phyloP scores from a whole-genome alignment of 2,113 vertebrate genomes.

The Hystrix cristata region DNA sequence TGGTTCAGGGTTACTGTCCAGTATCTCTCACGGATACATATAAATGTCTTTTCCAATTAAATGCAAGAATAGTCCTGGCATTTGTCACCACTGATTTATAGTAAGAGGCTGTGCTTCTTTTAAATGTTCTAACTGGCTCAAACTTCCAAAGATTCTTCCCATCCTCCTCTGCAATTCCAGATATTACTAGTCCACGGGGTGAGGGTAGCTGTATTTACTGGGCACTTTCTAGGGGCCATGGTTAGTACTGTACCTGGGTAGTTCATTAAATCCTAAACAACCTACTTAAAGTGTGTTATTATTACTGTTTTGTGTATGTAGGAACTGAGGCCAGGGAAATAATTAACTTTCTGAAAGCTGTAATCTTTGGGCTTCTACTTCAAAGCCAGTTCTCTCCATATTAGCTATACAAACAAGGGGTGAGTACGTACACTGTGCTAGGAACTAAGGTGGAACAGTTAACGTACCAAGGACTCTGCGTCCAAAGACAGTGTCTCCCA shows the following conservation, averaged over 20 bases:
- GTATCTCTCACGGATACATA: constrained; percentile 1
- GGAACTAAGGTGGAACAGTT: not conserved
- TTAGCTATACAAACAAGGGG: not conserved
- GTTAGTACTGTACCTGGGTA: not conserved
- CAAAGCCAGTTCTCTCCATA: not conserved
- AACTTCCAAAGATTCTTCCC: not conserved
- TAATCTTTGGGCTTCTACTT: not conserved
- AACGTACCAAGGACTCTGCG: fast-evolving
- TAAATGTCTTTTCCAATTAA: constrained; percentile 61
- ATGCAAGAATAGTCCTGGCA: constrained; percentile 27
- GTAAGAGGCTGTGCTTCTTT: constrained; percentile 12
- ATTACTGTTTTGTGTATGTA: not conserved
- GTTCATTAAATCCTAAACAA: constrained; percentile 14
- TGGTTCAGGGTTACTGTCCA: constrained; percentile 9
- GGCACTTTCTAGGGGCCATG: not conserved
- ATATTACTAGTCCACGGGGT: not conserved
- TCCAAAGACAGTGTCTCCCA: not conserved
- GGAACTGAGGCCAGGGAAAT: not conserved
- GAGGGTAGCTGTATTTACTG: not conserved
- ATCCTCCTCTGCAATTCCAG: not conserved
- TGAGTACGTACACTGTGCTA: not conserved
- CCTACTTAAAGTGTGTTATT: not conserved
- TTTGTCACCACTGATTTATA: not conserved
- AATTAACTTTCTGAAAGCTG: not conserved
- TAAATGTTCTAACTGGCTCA: constrained; percentile 3